Percentiles rank a stretch among this genome's conserved stretches.
Conservation (phyloP, 1,140 invertebrate genomes). For the Psix sp. region DNA sequence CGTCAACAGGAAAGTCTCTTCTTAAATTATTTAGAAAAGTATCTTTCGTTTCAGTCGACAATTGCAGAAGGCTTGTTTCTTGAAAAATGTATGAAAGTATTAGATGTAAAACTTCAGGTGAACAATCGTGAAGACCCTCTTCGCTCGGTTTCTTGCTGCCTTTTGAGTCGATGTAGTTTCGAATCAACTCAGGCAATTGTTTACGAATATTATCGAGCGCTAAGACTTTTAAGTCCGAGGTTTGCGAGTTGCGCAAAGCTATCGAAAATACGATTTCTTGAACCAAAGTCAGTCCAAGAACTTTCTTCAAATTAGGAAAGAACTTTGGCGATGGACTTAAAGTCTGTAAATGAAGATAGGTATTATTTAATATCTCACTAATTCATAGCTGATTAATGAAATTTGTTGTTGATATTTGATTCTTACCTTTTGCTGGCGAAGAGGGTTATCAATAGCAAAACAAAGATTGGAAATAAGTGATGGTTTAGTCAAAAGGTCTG, state of each 20-base stretch:
- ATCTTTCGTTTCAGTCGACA: constrained; percentile 84
- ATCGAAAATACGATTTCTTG: constrained; percentile 94
- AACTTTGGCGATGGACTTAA: constrained; percentile 86
- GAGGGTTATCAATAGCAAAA: constrained; percentile 86
- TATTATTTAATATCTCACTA: constrained; percentile 18
- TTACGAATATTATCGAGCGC: constrained; percentile 87
- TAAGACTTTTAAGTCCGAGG: constrained; percentile 83
- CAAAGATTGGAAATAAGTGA: constrained; percentile 86
- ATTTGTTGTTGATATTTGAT: not conserved
- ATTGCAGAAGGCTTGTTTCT: constrained; percentile 77
- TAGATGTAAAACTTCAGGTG: constrained; percentile 91
- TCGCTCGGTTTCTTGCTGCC: constrained; percentile 81
- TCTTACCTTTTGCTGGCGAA: constrained; percentile 79
- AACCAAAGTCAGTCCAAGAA: constrained; percentile 88
- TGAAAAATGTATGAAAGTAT: constrained; percentile 83
- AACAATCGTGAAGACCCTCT: constrained; percentile 91
- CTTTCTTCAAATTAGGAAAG: constrained; percentile 88
- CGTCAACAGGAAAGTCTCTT: constrained; percentile 90
- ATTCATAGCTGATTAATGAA: too few species aligned
- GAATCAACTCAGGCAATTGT: constrained; percentile 89
- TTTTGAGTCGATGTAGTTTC: constrained; percentile 88
- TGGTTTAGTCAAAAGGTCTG: constrained; percentile 84
- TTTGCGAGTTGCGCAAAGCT: constrained; percentile 87
- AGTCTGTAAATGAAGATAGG: constrained; percentile 78
- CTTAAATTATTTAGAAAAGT: constrained; percentile 88